Evolutionary conservation across 2,888 invertebrate species (phyloP), one percentile per base, ranked within the genome.

Genomic region (Synanthedon myopaeformis): DNA sequence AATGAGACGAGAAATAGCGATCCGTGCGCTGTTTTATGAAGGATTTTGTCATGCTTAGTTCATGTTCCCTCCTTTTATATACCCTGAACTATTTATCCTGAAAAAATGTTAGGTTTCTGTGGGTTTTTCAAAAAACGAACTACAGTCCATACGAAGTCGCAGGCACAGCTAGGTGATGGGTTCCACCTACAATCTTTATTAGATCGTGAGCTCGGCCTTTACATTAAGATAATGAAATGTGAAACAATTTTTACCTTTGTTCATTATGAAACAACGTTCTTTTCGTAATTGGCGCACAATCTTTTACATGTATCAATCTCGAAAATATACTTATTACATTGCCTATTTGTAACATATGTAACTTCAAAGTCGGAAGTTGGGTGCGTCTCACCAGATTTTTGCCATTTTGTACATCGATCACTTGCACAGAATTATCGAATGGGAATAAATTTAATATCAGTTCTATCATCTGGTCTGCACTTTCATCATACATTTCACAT

Each of bases 401-500:
- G 17, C 85, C 90, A 53, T 85, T 89, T 60, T 85, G 84, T 5
- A 89, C 63, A 64, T 93, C 91, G 62, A 89, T 90, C 79, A 97
- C 89, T 90, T 96, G 96, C 35, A 96, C 88, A 0, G 94, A 92
- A 65, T 91, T 91, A 74, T 96, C 96, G 53, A 89, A 89, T 1
- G 93, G 92, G 71, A 90, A 95, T 74, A 91, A 97, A 61, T 92
- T 90, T 49, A 97, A 81, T 56, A 90, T 82, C 70, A 95, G 93
- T 60, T 91, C 91, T 59, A 92, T 90, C 3, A 92, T 82, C 53
- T 91, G 83, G 19, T 91, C 91, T 0, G 93, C 91, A 57, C 93
- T 91, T 62, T 91, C 90, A 68, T 96, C 95, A 72, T 91, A 95
- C 96, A 96, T 97, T 80, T 96, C 95, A 28, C 93, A 94, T 50